phyloP scores from a whole-genome alignment of 2,888 invertebrate genomes.

The Crematogaster levior region DNA sequence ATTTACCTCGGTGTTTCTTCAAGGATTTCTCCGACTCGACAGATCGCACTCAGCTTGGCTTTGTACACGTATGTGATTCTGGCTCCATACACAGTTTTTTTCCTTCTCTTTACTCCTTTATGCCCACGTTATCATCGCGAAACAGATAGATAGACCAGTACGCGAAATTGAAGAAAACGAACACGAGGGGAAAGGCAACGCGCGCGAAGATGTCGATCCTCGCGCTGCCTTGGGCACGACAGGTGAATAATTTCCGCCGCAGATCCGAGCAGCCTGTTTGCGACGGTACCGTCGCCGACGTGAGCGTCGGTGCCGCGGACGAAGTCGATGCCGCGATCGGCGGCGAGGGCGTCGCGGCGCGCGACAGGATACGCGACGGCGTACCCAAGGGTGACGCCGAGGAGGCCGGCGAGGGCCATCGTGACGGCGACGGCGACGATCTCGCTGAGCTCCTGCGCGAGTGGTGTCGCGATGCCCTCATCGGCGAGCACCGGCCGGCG shows the following conservation, averaged over 20 bases:
- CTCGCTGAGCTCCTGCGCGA: constrained; percentile 76
- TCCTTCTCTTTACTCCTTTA: constrained; percentile 91
- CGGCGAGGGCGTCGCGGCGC: constrained; percentile 75
- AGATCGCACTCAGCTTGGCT: neutral
- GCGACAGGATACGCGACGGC: constrained; percentile 72
- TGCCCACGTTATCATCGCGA: constrained; percentile 91
- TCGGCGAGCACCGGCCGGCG: constrained; percentile 64
- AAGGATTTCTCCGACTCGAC: constrained; percentile 14
- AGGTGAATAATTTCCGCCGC: constrained; percentile 79
- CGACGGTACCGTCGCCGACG: constrained; percentile 67
- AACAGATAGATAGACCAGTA: constrained; percentile 96
- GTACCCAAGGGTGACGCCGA: constrained; percentile 78
- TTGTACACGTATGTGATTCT: neutral
- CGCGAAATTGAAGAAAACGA: constrained; percentile 96
- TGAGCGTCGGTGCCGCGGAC: constrained; percentile 64
- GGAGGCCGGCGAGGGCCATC: constrained; percentile 77
- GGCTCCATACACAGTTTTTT: neutral
- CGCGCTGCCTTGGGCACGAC: constrained; percentile 84
- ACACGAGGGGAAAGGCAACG: constrained; percentile 97
- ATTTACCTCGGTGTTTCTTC: constrained; percentile 9
- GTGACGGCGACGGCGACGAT: constrained; percentile 74
- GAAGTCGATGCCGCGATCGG: constrained; percentile 57
- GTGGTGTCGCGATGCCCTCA: constrained; percentile 72
- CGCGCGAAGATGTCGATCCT: constrained; percentile 98
- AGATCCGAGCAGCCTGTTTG: constrained; percentile 78